phyloP scores from a whole-genome alignment of 2,113 vertebrate species.

The Dipodomys spectabilis region DNA sequence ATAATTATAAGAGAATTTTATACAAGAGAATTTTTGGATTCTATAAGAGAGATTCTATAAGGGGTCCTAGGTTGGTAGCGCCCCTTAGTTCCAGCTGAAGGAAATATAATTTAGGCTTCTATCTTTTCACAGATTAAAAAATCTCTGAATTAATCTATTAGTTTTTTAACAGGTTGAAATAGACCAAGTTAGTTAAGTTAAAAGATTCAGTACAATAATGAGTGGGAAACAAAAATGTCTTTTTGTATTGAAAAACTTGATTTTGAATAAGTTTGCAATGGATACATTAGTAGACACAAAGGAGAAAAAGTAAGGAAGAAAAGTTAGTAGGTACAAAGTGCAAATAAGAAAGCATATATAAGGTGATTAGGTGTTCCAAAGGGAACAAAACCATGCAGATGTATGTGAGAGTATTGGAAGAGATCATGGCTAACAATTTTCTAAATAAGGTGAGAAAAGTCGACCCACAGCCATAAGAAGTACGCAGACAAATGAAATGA shows the following conservation, averaged over 20 bases:
- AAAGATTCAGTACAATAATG: slow-evolving; percentile 25
- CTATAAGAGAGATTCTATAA: neutral
- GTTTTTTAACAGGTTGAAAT: neutral
- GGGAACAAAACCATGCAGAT: neutral
- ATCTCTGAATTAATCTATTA: neutral
- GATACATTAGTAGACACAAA: neutral
- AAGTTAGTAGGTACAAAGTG: neutral
- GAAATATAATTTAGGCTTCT: neutral
- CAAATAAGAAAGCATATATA: neutral
- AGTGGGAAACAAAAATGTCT: neutral
- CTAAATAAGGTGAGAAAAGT: neutral
- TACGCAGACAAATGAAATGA: slow-evolving; percentile 9
- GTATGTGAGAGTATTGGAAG: neutral
- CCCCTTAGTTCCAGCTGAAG: neutral
- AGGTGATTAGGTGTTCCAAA: neutral
- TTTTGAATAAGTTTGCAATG: neutral
- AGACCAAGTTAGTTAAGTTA: neutral
- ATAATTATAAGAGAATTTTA: no score
- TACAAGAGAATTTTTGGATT: no score
- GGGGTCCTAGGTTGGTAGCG: neutral
- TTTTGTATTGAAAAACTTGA: slow-evolving; percentile 5
- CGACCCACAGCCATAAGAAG: neutral
- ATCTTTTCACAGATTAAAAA: neutral
- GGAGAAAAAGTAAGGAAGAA: neutral
- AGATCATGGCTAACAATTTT: slow-evolving; percentile 7